phyloP scores from a whole-genome alignment of 2,113 vertebrate species.

The Romanogobio albipinnatus region DNA sequence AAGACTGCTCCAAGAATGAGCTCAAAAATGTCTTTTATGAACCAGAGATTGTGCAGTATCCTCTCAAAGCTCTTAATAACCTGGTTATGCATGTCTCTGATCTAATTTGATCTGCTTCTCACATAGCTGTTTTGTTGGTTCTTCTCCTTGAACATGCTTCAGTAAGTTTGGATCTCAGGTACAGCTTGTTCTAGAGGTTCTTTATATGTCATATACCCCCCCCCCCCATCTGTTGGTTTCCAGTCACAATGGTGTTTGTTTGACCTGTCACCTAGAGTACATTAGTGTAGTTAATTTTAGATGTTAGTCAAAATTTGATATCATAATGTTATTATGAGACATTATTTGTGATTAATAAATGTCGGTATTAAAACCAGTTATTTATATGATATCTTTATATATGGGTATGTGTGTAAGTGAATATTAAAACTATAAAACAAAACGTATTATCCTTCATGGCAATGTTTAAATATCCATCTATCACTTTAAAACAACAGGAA shows the following conservation, averaged over 20 bases:
- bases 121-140: background rate
- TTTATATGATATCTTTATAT: background rate
- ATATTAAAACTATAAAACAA: background rate
- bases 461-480: background rate
- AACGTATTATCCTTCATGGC: background rate
- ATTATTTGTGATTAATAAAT: background rate
- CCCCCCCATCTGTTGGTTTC: background rate
- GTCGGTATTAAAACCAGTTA: background rate
- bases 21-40: slow-evolving; percentile 43
- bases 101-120: background rate
- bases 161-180: background rate
- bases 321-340: background rate
- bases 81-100: slow-evolving; percentile 42
- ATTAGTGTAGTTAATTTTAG: slow-evolving; percentile 48
- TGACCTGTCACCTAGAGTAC: slow-evolving; percentile 48
- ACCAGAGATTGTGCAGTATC: slow-evolving; percentile 27
- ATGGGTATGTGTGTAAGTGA: background rate
- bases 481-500: rapidly evolving
- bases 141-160: background rate
- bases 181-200: slow-evolving; percentile 13
- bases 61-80: slow-evolving; percentile 43
- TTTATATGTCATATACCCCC: background rate
- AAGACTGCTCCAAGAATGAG: slow-evolving; percentile 45
- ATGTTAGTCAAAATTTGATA: background rate
- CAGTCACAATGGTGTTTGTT: slow-evolving; percentile 24